A percentile compares a stretch with the other conserved stretches of the same genome.
phyloP scores from a whole-genome alignment of 2,888 invertebrate genomes.

The Galerucella nymphaeae region DNA sequence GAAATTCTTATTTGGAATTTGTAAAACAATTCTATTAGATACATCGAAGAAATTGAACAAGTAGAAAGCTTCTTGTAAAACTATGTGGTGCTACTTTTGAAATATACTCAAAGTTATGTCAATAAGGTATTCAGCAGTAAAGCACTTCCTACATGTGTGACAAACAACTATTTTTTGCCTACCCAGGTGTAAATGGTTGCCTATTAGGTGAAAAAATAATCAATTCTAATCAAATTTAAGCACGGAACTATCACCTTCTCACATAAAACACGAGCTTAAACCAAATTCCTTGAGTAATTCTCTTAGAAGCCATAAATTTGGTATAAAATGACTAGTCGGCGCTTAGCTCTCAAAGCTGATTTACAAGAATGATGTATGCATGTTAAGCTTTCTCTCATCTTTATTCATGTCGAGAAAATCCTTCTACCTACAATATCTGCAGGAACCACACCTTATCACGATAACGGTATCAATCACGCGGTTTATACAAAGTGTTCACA shows the following conservation, averaged over 20 bases:
- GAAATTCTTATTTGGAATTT: no score
- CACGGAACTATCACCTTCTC: background rate
- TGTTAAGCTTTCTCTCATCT: constrained; percentile 24
- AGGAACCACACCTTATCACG: constrained; percentile 12
- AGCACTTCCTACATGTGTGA: no score
- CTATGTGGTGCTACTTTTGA: no score
- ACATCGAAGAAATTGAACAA: no score
- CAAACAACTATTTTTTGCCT: no score
- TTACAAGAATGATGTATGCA: constrained; percentile 26
- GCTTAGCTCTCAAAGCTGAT: constrained; percentile 23
- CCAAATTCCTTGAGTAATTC: background rate
- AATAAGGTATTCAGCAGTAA: no score
- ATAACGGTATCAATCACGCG: constrained; percentile 12
- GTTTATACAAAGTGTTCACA: background rate
- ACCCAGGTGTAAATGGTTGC: no score
- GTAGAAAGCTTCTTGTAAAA: no score
- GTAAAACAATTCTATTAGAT: no score
- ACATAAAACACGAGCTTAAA: background rate
- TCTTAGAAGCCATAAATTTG: constrained; percentile 3
- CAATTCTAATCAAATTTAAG: background rate
- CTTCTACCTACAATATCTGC: constrained; percentile 16
- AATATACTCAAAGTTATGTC: no score
- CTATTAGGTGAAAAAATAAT: background rate
- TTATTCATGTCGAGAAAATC: constrained; percentile 22
- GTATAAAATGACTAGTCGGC: constrained; percentile 5